A percentile compares a stretch with the other conserved stretches of the same genome.
Conservation (phyloP, 2,888 invertebrate species). For the Rhynchonema sp. region DNA sequence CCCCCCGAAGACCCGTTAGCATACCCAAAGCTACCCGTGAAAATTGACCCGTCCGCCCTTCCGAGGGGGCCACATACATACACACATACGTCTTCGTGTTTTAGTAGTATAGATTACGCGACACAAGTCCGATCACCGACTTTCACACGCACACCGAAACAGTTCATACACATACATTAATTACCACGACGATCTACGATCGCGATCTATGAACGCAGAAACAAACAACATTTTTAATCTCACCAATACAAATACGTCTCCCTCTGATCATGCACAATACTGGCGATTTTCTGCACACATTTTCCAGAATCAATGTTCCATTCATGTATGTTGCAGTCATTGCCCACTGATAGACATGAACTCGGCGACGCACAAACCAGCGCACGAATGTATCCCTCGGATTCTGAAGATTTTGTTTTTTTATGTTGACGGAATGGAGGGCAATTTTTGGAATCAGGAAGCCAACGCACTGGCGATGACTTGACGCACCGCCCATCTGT, state of each 20-base stretch:
- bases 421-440: not conserved
- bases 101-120: too few species aligned
- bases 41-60: too few species aligned
- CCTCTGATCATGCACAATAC: not conserved
- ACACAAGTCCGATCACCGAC: too few species aligned
- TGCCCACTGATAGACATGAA: conserved; percentile 42
- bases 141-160: too few species aligned
- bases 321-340: conserved; percentile 64
- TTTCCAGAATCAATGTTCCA: conserved; percentile 60
- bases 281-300: conserved; percentile 40
- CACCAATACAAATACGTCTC: not conserved
- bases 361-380: conserved; percentile 38
- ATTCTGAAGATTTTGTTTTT: conserved; percentile 40
- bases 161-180: not conserved
- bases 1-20: too few species aligned
- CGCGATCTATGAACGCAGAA: not conserved
- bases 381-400: conserved; percentile 74
- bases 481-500: too few species aligned
- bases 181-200: too few species aligned
- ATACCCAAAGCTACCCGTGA: too few species aligned
- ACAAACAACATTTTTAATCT: conserved; percentile 1
- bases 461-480: too few species aligned
- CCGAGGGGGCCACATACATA: too few species aligned
- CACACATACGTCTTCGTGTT: too few species aligned
- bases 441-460: too few species aligned